A percentile compares a stretch with the other conserved stretches of the same genome.
Evolutionary conservation across 1,140 invertebrate genomes (phyloP).

Genomic region (Drosophila nigrodunni): DNA sequence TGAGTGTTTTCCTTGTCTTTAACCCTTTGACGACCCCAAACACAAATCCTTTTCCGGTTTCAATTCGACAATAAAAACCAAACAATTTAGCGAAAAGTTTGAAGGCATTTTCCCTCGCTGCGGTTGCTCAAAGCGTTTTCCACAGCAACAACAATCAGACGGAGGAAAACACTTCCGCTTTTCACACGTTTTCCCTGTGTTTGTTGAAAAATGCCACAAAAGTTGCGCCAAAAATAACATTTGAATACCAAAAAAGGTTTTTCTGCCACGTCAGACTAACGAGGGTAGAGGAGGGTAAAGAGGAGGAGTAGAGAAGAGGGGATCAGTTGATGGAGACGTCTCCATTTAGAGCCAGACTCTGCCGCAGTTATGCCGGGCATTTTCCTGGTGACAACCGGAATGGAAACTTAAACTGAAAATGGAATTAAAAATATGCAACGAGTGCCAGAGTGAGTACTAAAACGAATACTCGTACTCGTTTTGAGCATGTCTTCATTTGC

Average conservation of each 20-base stretch:
- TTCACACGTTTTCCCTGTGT: slow-evolving; percentile 60
- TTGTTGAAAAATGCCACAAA: slow-evolving; percentile 56
- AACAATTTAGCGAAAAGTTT: slow-evolving; percentile 53
- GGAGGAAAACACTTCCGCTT: slow-evolving; percentile 68
- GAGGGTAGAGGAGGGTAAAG: slow-evolving; percentile 21
- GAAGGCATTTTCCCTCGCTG: slow-evolving; percentile 53
- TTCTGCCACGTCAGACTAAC: slow-evolving; percentile 59
- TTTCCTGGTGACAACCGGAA: slow-evolving; percentile 21
- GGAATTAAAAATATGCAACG: neutral
- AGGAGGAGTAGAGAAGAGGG: neutral
- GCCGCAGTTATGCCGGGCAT: slow-evolving; percentile 43
- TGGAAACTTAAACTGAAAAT: neutral
- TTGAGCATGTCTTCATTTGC: slow-evolving; percentile 56
- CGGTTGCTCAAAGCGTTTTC: slow-evolving; percentile 51
- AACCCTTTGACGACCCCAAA: slow-evolving; percentile 35
- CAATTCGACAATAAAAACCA: slow-evolving; percentile 40
- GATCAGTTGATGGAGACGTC: slow-evolving; percentile 50
- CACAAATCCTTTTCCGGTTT: slow-evolving; percentile 36
- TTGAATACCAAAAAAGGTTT: slow-evolving; percentile 78
- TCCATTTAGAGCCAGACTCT: slow-evolving; percentile 51
- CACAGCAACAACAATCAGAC: slow-evolving; percentile 7
- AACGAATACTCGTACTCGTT: neutral
- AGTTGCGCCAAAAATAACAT: slow-evolving; percentile 75
- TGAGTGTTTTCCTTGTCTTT: slow-evolving; percentile 44
- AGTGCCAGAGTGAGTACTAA: neutral